Evolutionary conservation across 2,888 invertebrate species (phyloP), one percentile per base, ranked within the genome.

Genomic region (Latrodectus elegans): DNA sequence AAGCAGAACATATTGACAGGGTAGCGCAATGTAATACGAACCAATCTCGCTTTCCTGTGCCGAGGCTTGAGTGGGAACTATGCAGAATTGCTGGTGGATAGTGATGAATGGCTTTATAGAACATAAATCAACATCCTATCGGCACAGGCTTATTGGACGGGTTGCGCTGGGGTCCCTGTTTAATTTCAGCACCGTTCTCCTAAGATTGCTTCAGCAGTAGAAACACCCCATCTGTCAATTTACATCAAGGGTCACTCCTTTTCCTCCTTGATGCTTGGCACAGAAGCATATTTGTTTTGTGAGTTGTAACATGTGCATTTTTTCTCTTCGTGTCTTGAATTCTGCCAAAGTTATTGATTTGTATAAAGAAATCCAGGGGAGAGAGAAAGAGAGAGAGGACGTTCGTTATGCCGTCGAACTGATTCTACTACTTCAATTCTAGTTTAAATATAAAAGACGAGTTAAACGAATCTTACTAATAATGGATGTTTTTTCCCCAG

Each of bases 91-190:
- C 22, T n/a, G 55, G 26, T n/a, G 55, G 49, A 9, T 53, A 26
- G 72, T 80, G 72, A 80, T 80, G 72, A 79, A 79, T 72, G 79
- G 17, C 49, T 60, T 55, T 17, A 49, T 8, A 68, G 73, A 73
- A 67, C 75, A 75, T 82, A 74, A 82, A 82, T 82, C 82, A 82
- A 74, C 74, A 75, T 82, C 49, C 74, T 75, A 75, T 82, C 74
- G 82, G 67, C 68, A 53, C 49, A 38, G 38, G 14, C 73, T 81
- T 65, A 81, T 81, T 81, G 73, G 79, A 79, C 70, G 71, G 79
- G 70, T 60, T 60, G 70, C 79, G 38, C 68, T 49, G 11, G 15
- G 52, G 65, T 74, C 73, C 67, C 65, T 64, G 73, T 67, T 82
- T 82, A 75, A 82, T 82, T 74, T 75, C 74, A 75, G 68, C 52